phyloP scores from a whole-genome alignment of 1,140 invertebrate genomes.

The Drosophila ficusphila region DNA sequence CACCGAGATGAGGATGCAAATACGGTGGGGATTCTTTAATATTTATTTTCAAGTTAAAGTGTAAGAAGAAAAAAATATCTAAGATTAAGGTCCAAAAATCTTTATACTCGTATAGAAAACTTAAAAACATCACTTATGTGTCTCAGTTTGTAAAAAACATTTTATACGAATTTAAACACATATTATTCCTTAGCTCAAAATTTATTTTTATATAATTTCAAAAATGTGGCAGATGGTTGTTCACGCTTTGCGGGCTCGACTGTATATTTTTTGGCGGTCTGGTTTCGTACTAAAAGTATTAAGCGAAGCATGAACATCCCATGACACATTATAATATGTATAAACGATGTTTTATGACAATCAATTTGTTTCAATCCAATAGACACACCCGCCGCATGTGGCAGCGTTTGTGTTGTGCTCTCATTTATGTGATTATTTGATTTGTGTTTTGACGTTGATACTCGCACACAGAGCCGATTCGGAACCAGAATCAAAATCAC shows the following conservation, averaged over 20 bases:
- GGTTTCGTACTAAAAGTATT: conserved; percentile 35
- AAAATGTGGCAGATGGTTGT: conserved; percentile 13
- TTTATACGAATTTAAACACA: no score
- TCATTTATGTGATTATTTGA: conserved; percentile 83
- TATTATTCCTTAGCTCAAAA: neutral
- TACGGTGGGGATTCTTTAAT: conserved; percentile 1
- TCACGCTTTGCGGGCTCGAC: neutral
- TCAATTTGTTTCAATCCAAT: conserved; percentile 83
- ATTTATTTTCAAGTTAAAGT: no score
- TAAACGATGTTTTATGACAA: conserved; percentile 83
- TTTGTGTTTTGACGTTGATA: conserved; percentile 79
- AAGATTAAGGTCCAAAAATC: neutral
- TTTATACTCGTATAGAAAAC: neutral
- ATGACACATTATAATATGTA: conserved; percentile 81
- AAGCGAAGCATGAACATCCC: conserved; percentile 74
- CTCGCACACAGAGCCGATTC: conserved; percentile 46
- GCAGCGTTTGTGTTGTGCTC: conserved; percentile 52
- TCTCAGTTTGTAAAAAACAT: no score
- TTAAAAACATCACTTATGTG: no score
- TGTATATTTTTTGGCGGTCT: conserved; percentile 35
- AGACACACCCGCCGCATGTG: conserved; percentile 52
- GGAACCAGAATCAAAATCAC: conserved; percentile 5
- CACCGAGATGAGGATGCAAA: conserved; percentile 12
- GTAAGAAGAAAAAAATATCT: neutral
- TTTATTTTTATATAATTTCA: no score